phyloP scores from a whole-genome alignment of 2,113 vertebrate species.

The Mirza zaza region DNA sequence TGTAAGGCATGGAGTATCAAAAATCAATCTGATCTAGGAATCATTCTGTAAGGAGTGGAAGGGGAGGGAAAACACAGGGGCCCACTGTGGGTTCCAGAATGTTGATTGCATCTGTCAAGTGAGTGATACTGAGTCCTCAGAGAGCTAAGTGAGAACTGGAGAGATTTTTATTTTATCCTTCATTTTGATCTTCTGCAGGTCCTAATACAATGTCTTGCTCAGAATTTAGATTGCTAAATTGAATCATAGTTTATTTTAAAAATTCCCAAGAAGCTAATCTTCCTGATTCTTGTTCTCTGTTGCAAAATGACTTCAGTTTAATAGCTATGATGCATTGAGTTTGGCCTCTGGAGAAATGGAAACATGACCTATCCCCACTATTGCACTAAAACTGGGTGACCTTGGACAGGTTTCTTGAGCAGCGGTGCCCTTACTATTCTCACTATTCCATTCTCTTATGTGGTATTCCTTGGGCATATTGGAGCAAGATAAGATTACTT shows the following conservation, averaged over 20 bases:
- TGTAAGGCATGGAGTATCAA: not conserved
- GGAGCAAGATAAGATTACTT: not conserved
- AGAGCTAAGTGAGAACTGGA: not conserved
- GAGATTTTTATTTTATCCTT: not conserved
- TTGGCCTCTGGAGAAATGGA: not conserved
- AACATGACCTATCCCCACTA: not conserved
- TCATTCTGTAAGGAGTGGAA: not conserved
- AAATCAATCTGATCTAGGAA: not conserved
- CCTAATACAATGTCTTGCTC: not conserved
- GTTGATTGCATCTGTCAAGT: not conserved
- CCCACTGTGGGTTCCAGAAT: not conserved
- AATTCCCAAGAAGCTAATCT: not conserved
- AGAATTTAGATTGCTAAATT: not conserved
- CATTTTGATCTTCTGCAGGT: not conserved
- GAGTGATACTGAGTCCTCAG: not conserved
- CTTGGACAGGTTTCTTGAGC: not conserved
- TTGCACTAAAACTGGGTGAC: not conserved
- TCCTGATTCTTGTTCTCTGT: not conserved
- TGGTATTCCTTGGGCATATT: not conserved
- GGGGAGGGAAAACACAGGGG: not conserved
- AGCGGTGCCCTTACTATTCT: not conserved
- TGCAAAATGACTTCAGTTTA: constrained; percentile 38
- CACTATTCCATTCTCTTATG: not conserved
- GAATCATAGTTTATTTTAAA: constrained; percentile 29
- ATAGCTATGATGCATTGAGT: not conserved